These are phyloP conservation scores for Pachyuromys duprasi DNA, from an alignment of 2,797 vertebrate genomes.

Conservation along the genomic window DNA sequence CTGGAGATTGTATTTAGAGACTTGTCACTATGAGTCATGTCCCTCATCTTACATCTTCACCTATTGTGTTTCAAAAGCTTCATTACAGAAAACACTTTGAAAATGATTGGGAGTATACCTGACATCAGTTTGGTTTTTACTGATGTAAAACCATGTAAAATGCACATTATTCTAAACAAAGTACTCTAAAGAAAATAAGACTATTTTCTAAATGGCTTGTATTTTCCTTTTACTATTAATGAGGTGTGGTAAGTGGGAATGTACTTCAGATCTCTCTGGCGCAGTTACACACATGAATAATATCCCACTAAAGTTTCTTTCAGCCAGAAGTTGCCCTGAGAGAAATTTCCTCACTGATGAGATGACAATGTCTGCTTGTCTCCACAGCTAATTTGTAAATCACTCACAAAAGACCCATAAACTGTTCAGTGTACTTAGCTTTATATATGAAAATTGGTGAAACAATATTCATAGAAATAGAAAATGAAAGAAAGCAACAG, in stretches of 20 bases:
- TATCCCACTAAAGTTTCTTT: not conserved
- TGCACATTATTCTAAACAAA: constrained; percentile 38
- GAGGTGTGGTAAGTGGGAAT: constrained; percentile 48
- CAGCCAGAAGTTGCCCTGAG: constrained; percentile 69
- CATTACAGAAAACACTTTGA: not conserved
- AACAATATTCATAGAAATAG: constrained; percentile 65
- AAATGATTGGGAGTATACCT: not conserved
- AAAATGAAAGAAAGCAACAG: constrained; percentile 69
- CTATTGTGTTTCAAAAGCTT: not conserved
- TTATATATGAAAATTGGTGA: constrained; percentile 68
- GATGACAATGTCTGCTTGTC: constrained; percentile 64
- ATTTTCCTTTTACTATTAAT: constrained; percentile 74
- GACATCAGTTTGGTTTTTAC: constrained; percentile 29
- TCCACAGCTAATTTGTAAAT: constrained; percentile 75
- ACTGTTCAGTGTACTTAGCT: constrained; percentile 54
- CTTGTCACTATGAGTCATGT: not conserved
- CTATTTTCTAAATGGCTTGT: constrained; percentile 47
- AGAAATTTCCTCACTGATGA: constrained; percentile 75
- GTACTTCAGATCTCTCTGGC: constrained; percentile 56
- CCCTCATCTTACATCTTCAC: not conserved
- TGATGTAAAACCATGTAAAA: constrained; percentile 27
- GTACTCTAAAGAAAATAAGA: constrained; percentile 32
- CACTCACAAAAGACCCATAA: constrained; percentile 67
- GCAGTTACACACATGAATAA: constrained; percentile 68
- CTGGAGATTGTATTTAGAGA: not conserved